phyloP scores from a whole-genome alignment of 2,888 invertebrate genomes.

The Drosophila macrospina region DNA sequence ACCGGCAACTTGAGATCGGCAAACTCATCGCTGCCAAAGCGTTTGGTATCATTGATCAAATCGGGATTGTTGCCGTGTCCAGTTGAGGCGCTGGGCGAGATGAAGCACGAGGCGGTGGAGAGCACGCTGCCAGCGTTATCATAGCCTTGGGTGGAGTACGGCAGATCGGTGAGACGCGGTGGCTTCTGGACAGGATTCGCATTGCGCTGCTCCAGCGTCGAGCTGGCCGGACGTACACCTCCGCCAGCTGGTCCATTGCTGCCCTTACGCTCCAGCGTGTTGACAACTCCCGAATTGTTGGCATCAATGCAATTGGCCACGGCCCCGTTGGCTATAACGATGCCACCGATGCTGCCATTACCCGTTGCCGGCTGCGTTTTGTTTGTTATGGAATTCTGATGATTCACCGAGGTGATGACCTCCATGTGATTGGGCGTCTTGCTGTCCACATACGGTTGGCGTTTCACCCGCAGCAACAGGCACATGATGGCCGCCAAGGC shows the following conservation, averaged over 20 bases:
- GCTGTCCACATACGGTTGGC: constrained; percentile 90
- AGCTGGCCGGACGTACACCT: constrained; percentile 14
- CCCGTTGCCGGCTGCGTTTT: constrained; percentile 85
- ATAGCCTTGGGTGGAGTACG: constrained; percentile 89
- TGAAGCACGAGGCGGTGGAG: constrained; percentile 89
- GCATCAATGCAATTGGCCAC: constrained; percentile 86
- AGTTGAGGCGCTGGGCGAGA: constrained; percentile 90
- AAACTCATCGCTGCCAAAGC: constrained; percentile 87
- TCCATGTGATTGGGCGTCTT: constrained; percentile 92
- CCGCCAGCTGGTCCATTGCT: constrained; percentile 37
- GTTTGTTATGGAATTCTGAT: constrained; percentile 86
- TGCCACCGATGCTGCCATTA: constrained; percentile 86
- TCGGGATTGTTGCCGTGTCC: constrained; percentile 94
- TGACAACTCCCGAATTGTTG: constrained; percentile 19
- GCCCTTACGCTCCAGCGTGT: constrained; percentile 72
- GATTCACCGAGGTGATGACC: constrained; percentile 89
- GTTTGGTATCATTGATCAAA: constrained; percentile 93
- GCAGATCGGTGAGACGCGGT: constrained; percentile 89
- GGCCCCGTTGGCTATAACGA: constrained; percentile 87
- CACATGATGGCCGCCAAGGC: constrained; percentile 91
- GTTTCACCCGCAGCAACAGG: constrained; percentile 90
- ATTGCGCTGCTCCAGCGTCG: constrained; percentile 83
- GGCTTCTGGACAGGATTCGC: constrained; percentile 90
- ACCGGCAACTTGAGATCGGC: constrained; percentile 82
- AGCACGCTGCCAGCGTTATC: constrained; percentile 89